These are phyloP conservation scores for Liposcelis brunnea DNA, from an alignment of 2,888 invertebrate genomes.

Conservation along the genomic window DNA sequence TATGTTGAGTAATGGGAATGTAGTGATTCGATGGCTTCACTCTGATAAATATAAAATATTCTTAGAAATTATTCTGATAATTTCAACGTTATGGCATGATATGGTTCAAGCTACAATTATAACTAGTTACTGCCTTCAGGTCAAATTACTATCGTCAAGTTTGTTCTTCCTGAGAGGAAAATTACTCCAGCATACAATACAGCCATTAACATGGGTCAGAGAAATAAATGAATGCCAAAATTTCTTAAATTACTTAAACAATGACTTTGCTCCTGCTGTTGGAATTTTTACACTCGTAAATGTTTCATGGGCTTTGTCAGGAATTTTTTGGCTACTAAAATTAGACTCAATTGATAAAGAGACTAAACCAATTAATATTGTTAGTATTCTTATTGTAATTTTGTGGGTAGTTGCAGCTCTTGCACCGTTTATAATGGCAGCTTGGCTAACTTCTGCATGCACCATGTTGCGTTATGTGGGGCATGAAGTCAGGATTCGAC, in stretches of 20 bases:
- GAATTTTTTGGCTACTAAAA: conserved; percentile 46
- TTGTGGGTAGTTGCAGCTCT: conserved; percentile 47
- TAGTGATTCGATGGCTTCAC: conserved; percentile 49
- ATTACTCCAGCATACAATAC: conserved; percentile 50
- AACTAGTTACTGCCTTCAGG: conserved; percentile 67
- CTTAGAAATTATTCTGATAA: conserved; percentile 42
- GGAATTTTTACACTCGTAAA: conserved; percentile 61
- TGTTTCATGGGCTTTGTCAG: conserved; percentile 52
- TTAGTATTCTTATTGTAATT: conserved; percentile 30
- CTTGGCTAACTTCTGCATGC: conserved; percentile 54
- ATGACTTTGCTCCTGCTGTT: conserved; percentile 55
- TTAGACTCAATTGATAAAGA: conserved; percentile 39
- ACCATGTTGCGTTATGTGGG: conserved; percentile 53
- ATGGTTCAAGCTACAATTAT: conserved; percentile 68
- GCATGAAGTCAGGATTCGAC: conserved; percentile 58
- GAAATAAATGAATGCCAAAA: conserved; percentile 67
- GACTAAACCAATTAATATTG: conserved; percentile 38
- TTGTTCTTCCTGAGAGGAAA: conserved; percentile 53
- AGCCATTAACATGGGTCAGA: conserved; percentile 62
- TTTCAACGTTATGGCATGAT: conserved; percentile 58
- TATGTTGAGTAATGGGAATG: conserved; percentile 42
- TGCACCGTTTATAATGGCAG: conserved; percentile 61
- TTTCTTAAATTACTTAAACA: conserved; percentile 56
- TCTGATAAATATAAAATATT: conserved; percentile 30
- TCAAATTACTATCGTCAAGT: conserved; percentile 56